These are phyloP conservation scores for Malachius bipustulatus DNA, from an alignment of 2,888 invertebrate genomes.

Conservation along the genomic window DNA sequence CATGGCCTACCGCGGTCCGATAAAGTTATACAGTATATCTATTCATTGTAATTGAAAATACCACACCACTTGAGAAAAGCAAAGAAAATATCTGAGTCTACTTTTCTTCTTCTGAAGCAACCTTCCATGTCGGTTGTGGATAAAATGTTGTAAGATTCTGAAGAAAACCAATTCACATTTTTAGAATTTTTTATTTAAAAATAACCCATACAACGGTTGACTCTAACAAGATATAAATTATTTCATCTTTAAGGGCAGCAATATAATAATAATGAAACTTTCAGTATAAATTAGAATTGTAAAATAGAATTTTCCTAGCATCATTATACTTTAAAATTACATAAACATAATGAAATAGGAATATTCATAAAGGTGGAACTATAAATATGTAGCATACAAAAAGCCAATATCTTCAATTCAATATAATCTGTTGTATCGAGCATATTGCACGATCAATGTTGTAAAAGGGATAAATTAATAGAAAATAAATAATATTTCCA, in stretches of 20 bases:
- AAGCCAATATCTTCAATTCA: constrained; percentile 22
- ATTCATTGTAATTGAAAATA: no score
- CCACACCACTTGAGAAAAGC: no score
- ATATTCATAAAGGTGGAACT: not conserved
- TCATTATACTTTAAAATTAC: constrained; percentile 8
- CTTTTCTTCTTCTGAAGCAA: no score
- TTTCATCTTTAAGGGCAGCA: constrained; percentile 29
- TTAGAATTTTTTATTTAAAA: constrained; percentile 34
- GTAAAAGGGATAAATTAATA: constrained; percentile 26
- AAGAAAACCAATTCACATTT: constrained; percentile 6
- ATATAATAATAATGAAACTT: constrained; percentile 15
- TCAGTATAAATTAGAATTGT: not conserved
- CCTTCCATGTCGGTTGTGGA: no score
- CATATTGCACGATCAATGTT: constrained; percentile 28
- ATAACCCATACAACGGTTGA: constrained; percentile 37
- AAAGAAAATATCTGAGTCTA: no score
- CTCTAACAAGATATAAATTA: constrained; percentile 37
- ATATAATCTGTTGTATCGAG: constrained; percentile 23
- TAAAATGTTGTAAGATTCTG: no score
- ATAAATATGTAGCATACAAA: constrained; percentile 6
- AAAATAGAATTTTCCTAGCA: constrained; percentile 1
- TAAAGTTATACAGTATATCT: no score
- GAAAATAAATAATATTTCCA: no score
- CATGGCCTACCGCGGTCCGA: no score
- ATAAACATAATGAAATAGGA: constrained; percentile 11